Conservation (phyloP, 1,140 invertebrate genomes). For the Eciton burchellii region DNA sequence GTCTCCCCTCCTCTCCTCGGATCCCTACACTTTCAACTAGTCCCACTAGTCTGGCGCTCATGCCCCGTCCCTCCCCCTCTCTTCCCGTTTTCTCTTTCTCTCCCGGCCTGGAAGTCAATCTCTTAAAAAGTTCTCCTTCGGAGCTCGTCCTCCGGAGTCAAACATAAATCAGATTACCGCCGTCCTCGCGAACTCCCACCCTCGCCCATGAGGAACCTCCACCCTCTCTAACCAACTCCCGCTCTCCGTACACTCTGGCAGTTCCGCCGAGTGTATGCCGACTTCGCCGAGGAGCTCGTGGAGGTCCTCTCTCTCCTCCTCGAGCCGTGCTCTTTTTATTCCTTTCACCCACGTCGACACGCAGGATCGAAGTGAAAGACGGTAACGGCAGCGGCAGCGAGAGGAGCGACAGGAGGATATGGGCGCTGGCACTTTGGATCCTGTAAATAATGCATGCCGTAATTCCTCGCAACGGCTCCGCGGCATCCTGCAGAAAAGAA, state of each 20-base stretch:
- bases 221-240: slow-evolving; percentile 1
- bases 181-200: slow-evolving; percentile 33
- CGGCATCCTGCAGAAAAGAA: background rate
- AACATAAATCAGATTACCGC: slow-evolving; percentile 82
- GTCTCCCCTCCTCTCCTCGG: background rate
- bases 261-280: slow-evolving; percentile 7
- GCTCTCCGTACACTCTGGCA: slow-evolving; percentile 1
- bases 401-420: slow-evolving; percentile 6
- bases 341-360: slow-evolving; percentile 11
- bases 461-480: slow-evolving; percentile 59
- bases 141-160: slow-evolving; percentile 74
- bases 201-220: background rate
- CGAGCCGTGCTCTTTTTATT: slow-evolving; percentile 14
- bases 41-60: slow-evolving; percentile 25
- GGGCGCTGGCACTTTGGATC: slow-evolving; percentile 53
- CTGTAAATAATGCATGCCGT: slow-evolving; percentile 74
- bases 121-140: slow-evolving; percentile 80
- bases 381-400: background rate
- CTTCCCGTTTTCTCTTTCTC: background rate
- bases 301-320: background rate
- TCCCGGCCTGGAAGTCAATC: slow-evolving; percentile 78
- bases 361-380: slow-evolving; percentile 29
- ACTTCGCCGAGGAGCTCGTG: slow-evolving; percentile 4
- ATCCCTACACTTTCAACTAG: slow-evolving; percentile 11
- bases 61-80: no score